A percentile compares a stretch with the other conserved stretches of the same genome.
Evolutionary conservation across 2,888 invertebrate genomes (phyloP).

Genomic region (Eupithecia vulgata): DNA sequence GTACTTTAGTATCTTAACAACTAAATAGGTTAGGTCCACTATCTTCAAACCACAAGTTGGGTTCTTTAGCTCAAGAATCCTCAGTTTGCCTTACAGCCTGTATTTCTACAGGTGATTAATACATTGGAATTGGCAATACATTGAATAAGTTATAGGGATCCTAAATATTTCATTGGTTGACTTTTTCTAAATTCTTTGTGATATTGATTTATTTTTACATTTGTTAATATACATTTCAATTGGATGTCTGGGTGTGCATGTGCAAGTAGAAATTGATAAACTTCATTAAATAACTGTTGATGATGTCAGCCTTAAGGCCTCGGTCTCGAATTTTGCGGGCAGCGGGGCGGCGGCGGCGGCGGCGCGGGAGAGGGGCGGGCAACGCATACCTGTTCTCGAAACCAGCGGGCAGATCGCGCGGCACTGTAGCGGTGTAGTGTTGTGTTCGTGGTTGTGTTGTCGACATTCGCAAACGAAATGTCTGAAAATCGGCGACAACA

Average conservation of each 20-base stretch:
- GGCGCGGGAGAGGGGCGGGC: no score
- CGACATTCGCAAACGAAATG: no score
- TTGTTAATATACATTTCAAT: not conserved
- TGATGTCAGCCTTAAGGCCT: slow-evolving; percentile 1
- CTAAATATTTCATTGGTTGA: not conserved
- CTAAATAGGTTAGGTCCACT: not conserved
- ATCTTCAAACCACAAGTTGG: slow-evolving; percentile 23
- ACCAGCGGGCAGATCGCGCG: no score
- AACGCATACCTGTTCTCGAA: no score
- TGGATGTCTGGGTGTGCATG: no score
- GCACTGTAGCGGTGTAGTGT: no score
- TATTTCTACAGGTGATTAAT: not conserved
- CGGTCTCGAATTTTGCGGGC: no score
- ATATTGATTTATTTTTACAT: slow-evolving; percentile 5
- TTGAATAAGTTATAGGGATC: not conserved
- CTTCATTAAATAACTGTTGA: not conserved
- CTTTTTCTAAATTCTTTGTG: not conserved
- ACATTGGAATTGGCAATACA: slow-evolving; percentile 7
- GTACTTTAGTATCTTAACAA: slow-evolving; percentile 86
- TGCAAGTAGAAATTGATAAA: not conserved
- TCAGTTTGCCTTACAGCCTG: not conserved
- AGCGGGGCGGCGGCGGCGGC: no score
- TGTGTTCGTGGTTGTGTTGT: no score
- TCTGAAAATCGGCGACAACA: no score
- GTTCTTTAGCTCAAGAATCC: slow-evolving; percentile 5